Evolutionary conservation across 1,140 invertebrate genomes (phyloP).

Genomic region (Scylla paramamosain): DNA sequence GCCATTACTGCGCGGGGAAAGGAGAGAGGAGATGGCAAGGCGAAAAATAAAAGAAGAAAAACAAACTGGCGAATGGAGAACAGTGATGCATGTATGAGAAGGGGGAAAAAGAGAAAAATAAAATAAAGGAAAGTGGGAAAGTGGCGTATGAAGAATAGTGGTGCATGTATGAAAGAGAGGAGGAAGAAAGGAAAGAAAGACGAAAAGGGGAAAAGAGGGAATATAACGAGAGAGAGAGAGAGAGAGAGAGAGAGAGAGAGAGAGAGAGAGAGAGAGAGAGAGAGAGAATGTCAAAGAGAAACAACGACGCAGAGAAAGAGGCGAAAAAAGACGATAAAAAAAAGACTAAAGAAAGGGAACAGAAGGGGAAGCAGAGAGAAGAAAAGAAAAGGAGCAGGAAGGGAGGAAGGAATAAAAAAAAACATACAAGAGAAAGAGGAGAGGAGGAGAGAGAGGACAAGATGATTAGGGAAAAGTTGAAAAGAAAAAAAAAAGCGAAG

Average conservation of each 20-base stretch:
- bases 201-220: not conserved
- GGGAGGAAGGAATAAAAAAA: no score
- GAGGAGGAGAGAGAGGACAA: no score
- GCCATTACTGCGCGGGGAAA: not conserved
- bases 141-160: no score
- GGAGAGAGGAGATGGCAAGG: not conserved
- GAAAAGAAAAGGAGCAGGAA: no score
- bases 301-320: not conserved
- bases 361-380: no score
- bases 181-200: not conserved
- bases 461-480: not conserved
- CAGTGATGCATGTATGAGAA: not conserved
- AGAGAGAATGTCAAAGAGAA: not conserved
- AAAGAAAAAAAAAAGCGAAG: not conserved
- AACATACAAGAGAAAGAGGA: no score
- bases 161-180: no score
- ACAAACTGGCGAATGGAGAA: not conserved
- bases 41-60: not conserved
- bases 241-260: constrained; percentile 11
- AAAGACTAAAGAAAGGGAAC: no score
- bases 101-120: not conserved
- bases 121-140: not conserved
- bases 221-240: not conserved
- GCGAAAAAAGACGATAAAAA: no score
- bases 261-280: constrained; percentile 3